Base-by-base conservation (phyloP, 2,113 vertebrate species). In the Sebastes fasciatus region DNA sequence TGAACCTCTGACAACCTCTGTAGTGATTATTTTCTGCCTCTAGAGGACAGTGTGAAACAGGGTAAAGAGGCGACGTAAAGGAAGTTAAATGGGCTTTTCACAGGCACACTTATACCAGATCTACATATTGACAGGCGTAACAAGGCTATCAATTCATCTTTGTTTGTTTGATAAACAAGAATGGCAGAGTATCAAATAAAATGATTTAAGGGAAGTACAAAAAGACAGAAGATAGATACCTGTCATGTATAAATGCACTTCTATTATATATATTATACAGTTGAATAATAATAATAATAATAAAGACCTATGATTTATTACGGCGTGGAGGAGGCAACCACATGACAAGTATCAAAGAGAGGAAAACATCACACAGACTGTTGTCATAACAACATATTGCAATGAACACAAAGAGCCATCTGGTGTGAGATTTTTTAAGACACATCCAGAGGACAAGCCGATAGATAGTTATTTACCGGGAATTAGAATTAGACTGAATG, bases 311-410 rank as follows among this genome's bases (percentile, higher is more conserved):
- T 34, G 1, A 65, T 89, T 77, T 82, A 72, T 79, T 74, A 69
- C 57, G 66, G 74, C 84, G 71, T 46, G 45, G 49, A 82, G 65
- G 78, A 89, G 70, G 76, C 68, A 78, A 70, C 74, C 67, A 60
- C 89, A 86, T 91, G 93, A 94, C 89, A 90, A 91, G 81, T 90
- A 92, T 92, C 90, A 91, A 91, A 93, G 91, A 89, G 83, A 88
- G 83, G 83, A 85, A 91, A 91, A 91, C 88, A 94, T 88, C 83
- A 85, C 89, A 92, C 93, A 94, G 92, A 92, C 92, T 94, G 93
- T 94, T 94, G 93, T 95, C 94, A 95, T 92, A 95, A 94, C 94
- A 95, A 95, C 94, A 95, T 95, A 94, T 94, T 94, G 92, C 92
- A 85, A 88, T 90, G 87, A 94, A 89, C 91, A 91, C 90, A 91